Evolutionary conservation across 2,888 invertebrate species (phyloP).

Genomic region (Phorcus lineatus): DNA sequence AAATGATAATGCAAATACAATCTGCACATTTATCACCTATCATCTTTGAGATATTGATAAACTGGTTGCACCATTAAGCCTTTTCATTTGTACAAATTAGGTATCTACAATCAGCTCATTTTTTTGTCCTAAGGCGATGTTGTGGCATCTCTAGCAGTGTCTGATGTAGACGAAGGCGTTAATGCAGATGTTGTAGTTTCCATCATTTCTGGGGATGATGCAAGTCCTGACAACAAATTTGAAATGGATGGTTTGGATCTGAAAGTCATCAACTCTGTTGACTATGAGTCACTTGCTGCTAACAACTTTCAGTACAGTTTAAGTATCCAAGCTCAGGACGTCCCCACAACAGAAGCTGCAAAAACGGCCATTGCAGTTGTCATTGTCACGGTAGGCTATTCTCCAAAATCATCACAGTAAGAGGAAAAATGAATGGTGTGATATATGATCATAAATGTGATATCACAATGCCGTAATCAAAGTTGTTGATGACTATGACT

Average conservation of each 20-base stretch:
- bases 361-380: not conserved
- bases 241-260: constrained; percentile 6
- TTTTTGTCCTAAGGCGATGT: not conserved
- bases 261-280: not conserved
- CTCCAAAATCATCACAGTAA: too few relatives aligned
- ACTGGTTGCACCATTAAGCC: too few relatives aligned
- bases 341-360: not conserved
- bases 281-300: constrained; percentile 5
- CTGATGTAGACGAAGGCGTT: not conserved
- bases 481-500: too few relatives aligned
- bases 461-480: too few relatives aligned
- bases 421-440: too few relatives aligned
- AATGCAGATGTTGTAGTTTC: constrained; percentile 1
- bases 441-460: too few relatives aligned
- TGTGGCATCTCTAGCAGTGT: not conserved
- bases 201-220: not conserved
- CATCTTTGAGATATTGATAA: too few relatives aligned
- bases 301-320: not conserved
- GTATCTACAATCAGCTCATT: too few relatives aligned
- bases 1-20: too few relatives aligned
- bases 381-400: not conserved
- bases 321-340: constrained; percentile 1
- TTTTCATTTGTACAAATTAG: too few relatives aligned
- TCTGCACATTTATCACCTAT: too few relatives aligned
- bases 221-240: not conserved